Conservation (phyloP, 2,113 vertebrate species). For the Argyrosomus japonicus region DNA sequence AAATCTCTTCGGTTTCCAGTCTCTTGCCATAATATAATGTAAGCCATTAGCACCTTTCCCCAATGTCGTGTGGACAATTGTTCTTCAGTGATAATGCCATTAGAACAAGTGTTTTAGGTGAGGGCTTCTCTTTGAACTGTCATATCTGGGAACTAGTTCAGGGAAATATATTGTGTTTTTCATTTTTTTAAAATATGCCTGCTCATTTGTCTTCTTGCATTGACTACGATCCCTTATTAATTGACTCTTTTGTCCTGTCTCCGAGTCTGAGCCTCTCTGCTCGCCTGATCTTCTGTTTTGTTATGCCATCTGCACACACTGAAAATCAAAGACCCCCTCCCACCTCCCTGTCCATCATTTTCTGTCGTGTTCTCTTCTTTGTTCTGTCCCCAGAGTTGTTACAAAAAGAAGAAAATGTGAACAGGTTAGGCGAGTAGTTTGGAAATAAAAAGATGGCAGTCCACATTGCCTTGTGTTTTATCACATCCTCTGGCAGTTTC, state of each 20-base stretch:
- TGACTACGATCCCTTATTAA: conserved; percentile 55
- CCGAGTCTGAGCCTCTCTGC: conserved; percentile 32
- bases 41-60: conserved; percentile 43
- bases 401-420: not conserved
- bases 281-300: conserved; percentile 50
- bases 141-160: conserved; percentile 31
- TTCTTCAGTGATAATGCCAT: conserved; percentile 32
- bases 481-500: conserved; percentile 2
- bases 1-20: conserved; percentile 26
- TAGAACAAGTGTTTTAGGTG: conserved; percentile 49
- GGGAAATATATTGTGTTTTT: not conserved
- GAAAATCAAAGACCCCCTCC: conserved; percentile 38
- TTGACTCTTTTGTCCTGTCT: conserved; percentile 60
- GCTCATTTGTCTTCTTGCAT: conserved; percentile 40
- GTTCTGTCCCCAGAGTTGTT: conserved; percentile 24
- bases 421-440: not conserved
- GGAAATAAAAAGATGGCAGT: conserved; percentile 1
- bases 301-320: conserved; percentile 62
- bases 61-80: conserved; percentile 18
- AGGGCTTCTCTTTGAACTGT: conserved; percentile 51
- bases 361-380: conserved; percentile 22
- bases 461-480: not conserved
- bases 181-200: not conserved
- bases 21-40: not conserved
- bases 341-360: not conserved